These are phyloP conservation scores for Nasonia vitripennis DNA, from an alignment of 1,140 invertebrate species.

Conservation along the genomic window DNA sequence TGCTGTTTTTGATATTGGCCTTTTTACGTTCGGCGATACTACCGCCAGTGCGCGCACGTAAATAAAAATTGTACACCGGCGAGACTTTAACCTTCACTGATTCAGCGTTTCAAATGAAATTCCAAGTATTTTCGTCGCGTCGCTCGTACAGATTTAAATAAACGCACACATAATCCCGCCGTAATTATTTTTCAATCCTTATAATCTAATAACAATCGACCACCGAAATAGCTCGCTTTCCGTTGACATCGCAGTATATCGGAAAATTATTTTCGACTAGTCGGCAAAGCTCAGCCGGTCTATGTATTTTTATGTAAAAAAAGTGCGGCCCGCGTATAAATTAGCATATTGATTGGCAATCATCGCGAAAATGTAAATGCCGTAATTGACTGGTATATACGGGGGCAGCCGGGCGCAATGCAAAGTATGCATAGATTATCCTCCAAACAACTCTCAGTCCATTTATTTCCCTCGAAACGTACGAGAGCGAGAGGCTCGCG, in stretches of 20 bases:
- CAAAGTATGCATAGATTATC: conserved; percentile 28
- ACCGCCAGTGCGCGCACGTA: neutral
- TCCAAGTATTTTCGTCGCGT: too few species aligned
- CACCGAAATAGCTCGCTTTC: neutral
- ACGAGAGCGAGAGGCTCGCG: neutral
- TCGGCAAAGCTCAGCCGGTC: neutral
- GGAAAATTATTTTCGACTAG: neutral
- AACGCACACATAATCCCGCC: too few species aligned
- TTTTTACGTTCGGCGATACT: neutral
- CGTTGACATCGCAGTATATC: neutral
- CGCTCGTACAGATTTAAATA: too few species aligned
- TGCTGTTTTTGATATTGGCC: neutral
- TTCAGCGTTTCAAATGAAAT: too few species aligned
- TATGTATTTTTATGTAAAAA: neutral
- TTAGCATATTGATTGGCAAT: conserved; percentile 42
- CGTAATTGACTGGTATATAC: conserved; percentile 16
- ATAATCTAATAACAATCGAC: too few species aligned
- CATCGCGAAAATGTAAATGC: conserved; percentile 35
- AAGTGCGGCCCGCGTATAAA: neutral
- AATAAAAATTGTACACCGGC: neutral
- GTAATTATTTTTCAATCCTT: too few species aligned
- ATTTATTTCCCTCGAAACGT: conserved; percentile 25
- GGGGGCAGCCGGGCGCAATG: neutral
- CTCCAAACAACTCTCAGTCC: conserved; percentile 20
- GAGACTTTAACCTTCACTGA: neutral